Percentiles rank a stretch among this genome's conserved stretches.
phyloP scores from a whole-genome alignment of 2,797 vertebrate genomes.

The Arnoldichthys spilopterus region DNA sequence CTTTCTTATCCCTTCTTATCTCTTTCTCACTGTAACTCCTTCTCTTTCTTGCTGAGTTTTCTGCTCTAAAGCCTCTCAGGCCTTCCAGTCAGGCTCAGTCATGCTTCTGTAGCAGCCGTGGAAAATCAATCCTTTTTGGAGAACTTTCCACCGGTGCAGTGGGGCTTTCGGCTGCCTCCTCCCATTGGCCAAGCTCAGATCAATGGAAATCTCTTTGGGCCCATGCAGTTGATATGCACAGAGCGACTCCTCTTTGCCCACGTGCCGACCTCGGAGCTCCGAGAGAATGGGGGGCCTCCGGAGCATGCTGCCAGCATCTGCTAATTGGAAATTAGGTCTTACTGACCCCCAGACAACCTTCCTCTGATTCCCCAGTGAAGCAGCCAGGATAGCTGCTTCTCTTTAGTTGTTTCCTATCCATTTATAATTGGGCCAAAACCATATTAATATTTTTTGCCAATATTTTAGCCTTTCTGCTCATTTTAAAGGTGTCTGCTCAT shows the following conservation, averaged over 20 bases:
- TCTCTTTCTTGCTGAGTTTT: slow-evolving; percentile 62
- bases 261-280: slow-evolving; percentile 63
- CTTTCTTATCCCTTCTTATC: slow-evolving; percentile 50
- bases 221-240: slow-evolving; percentile 66
- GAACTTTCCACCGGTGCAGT: slow-evolving; percentile 66
- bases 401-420: background rate
- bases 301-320: slow-evolving; percentile 36
- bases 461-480: background rate
- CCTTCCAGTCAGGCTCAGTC: slow-evolving; percentile 76
- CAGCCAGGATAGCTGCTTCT: slow-evolving; percentile 11
- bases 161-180: slow-evolving; percentile 62
- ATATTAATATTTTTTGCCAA: background rate
- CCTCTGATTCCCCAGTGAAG: slow-evolving; percentile 26
- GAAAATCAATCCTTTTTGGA: slow-evolving; percentile 79
- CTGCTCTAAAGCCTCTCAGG: slow-evolving; percentile 70
- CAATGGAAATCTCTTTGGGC: slow-evolving; percentile 69
- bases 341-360: slow-evolving; percentile 42
- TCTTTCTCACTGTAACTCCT: slow-evolving; percentile 60
- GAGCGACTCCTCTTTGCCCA: slow-evolving; percentile 59
- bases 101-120: slow-evolving; percentile 71
- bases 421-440: background rate
- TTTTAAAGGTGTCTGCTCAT: background rate
- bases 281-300: slow-evolving; percentile 43
- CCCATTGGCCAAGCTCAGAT: slow-evolving; percentile 66
- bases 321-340: slow-evolving; percentile 58